Evolutionary conservation across 2,888 invertebrate genomes (phyloP), one percentile per base, ranked within the genome.

Genomic region (Polylopha cassiicola): DNA sequence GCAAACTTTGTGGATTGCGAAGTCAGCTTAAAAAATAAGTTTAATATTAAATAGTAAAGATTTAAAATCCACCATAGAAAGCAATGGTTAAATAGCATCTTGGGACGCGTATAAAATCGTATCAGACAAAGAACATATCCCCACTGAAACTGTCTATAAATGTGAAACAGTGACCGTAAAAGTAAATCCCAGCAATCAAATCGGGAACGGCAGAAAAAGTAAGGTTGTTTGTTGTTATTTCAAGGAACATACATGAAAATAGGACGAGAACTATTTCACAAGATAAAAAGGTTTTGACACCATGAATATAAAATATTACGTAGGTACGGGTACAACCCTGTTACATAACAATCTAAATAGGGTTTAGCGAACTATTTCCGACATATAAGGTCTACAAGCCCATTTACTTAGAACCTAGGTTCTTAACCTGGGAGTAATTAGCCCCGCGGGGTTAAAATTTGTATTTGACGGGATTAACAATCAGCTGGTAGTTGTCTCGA

Each of bases 141-240:
- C 71, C 61, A 63, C 58, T 58, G 65, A 65, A 73, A 73, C 72
- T 73, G 73, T 73, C 77, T 72, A 78, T 82, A 82, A 82, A 84
- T 76, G 76, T 78, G 41, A 30, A 41, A 41, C 41, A 30, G 41
- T 36, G 78, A 73, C 63, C 77, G 74, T 82, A 82, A 84, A 81
- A 82, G 69, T 77, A 82, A 81, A 82, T 79, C 82, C 81, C 61
- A 51, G 71, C 80, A 80, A 82, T 82, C 81, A 82, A 81, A 82
- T 81, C 63, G 74, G 64, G 66, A 79, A 77, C 72, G 73, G 62
- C 70, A 63, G 73, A 76, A 78, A 79, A 75, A 77, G 74, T 74
- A 76, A 71, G 75, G 74, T 73, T 77, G 75, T 79, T 79, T 79
- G 78, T 76, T 75, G 72, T 69, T 75, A 73, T 76, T 69, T 68